Evolutionary conservation across 2,888 invertebrate genomes (phyloP).

Genomic region (Sinohyriopsis cumingii): DNA sequence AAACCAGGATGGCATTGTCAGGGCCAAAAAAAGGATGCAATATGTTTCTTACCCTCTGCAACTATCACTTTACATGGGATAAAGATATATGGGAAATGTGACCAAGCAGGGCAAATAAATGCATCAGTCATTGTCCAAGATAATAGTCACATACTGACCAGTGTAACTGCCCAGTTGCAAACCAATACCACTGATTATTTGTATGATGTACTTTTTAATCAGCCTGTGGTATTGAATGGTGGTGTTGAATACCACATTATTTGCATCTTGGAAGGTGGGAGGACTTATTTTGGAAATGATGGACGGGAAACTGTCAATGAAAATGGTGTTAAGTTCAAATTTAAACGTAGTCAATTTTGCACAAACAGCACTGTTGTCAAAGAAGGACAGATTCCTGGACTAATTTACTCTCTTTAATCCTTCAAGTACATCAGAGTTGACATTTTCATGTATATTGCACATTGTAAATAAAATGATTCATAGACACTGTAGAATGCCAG

Average conservation of each 20-base stretch:
- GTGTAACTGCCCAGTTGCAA: constrained; percentile 1
- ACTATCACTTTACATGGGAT: constrained; percentile 19
- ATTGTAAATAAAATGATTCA: too few relatives aligned
- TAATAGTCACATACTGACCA: constrained; percentile 8
- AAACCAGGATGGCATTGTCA: constrained; percentile 29
- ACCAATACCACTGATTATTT: too few relatives aligned
- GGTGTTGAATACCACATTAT: constrained; percentile 27
- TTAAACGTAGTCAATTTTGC: constrained; percentile 24
- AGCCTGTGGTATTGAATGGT: constrained; percentile 6
- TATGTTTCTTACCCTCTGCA: constrained; percentile 12
- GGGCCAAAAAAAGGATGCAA: constrained; percentile 29
- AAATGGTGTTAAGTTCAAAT: constrained; percentile 17
- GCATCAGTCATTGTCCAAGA: constrained; percentile 12
- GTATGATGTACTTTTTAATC: not conserved
- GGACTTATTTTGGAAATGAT: constrained; percentile 29
- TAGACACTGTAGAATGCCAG: too few relatives aligned
- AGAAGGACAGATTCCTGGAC: constrained; percentile 29
- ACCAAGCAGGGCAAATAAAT: constrained; percentile 12
- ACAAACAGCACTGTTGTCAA: constrained; percentile 26
- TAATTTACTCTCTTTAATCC: too few relatives aligned
- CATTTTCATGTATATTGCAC: too few relatives aligned
- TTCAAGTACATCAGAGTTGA: too few relatives aligned
- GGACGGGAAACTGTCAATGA: constrained; percentile 7
- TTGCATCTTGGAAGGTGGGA: constrained; percentile 14
- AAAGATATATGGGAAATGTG: constrained; percentile 24